Evolutionary conservation across 2,888 invertebrate genomes (phyloP), one percentile per base, ranked within the genome.

Genomic region (Cheilosia scutellata): DNA sequence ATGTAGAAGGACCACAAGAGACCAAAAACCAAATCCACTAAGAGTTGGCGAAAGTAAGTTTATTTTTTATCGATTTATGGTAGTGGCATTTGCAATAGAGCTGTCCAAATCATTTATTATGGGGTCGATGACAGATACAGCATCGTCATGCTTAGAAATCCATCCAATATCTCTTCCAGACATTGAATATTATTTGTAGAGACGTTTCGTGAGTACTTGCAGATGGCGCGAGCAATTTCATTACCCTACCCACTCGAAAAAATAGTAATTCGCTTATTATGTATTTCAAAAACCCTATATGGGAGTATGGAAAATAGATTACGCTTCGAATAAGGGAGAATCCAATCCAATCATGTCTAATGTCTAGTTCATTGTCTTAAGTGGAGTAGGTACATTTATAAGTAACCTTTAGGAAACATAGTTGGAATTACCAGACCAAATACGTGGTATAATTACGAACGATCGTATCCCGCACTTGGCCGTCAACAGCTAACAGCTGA

Each of bases 91-190:
- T 65, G 71, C 37, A 37, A 63, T 66, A 49, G 40, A 62, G 75
- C 62, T 60, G 42, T 75, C 31, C 27, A 25, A 76, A 53, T 71
- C 82, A 72, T 82, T 82, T 84, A 65, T 76, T 51, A 75, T 70
- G 55, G 68, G 74, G 66, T 77, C 57, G 68, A 51, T 78, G 78
- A 83, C 72, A 74, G 74, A 55, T 63, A 68, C 63, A 60, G 74
- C 83, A 63, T 4, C 27, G 78, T 83, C 83, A 83, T 78, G 72
- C 55, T 83, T 68, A 44, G 37, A 58, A 62, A 68, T 66, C 29
- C 68, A 68, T 68, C 57, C 68, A 55, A 75, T 55, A 68, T 63
- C 29, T 62, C 47, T 47, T 25, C 37, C 33, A 44, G 66, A 80
- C 60, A 74, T 62, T 74, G 55, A 70, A 40, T 62, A 55, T 55